Evolutionary conservation across 2,113 vertebrate genomes (phyloP), one percentile per base, ranked within the genome.

Genomic region (Cavia porcellus): DNA sequence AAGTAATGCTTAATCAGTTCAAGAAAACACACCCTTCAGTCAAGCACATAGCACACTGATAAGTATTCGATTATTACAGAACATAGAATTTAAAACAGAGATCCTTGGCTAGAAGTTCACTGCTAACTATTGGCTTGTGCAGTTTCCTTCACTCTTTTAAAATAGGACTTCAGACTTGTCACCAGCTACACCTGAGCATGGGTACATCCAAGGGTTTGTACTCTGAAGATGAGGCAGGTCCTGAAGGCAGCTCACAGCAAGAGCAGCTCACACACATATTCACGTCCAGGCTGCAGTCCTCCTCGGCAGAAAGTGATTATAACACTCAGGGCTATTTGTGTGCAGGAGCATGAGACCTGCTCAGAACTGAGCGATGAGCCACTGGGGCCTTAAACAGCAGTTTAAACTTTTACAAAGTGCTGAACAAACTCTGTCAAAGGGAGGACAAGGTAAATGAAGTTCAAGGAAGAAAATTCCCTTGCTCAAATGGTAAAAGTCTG

Each of bases 381-480:
- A 42, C 3, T 24, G 75, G 85, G 12, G 77, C 74, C 35, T 88
- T 88, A 86, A 79, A 55, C 5, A 79, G 70, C 57, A 66, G 25
- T 77, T 85, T 42, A 42, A 47, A 61, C 50, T 95, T 85, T 68
- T 24, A 89, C 15, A 38, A 84, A 90, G 32, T 35, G 5, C 59
- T 74, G 83, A 86, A 55, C 25, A 47, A 89, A 57, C 28, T 68
- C 59, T 38, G 12, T 82, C 66, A 70, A 93, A 95, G 66, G 45
- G 10, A 70, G n/a, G 50, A 62, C 59, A 86, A 62, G 86, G n/a
- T 62, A 88, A 94, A 85, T 25, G 38, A 74, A 79, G 55, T 87
- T 95, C 62, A 93, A 87, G 83, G 62, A 89, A 90, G 79, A 93
- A 96, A 85, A 62, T 62, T 52, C 52, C 80, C 90, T 93, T 91